phyloP scores from a whole-genome alignment of 2,888 invertebrate genomes.

The Perdita meconis region DNA sequence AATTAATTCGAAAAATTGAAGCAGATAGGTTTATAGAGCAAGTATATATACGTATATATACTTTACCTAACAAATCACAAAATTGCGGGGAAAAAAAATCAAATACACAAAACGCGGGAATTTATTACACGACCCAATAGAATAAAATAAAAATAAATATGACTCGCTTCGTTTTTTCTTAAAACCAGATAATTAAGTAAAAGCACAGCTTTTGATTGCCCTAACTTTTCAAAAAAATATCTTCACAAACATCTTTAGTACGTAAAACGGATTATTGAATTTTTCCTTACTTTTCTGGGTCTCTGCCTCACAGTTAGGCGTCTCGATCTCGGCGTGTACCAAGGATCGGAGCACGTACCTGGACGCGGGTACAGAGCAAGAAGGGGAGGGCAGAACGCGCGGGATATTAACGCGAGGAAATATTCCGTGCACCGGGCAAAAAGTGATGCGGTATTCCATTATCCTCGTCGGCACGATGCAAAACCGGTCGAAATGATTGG shows the following conservation, averaged over 20 bases:
- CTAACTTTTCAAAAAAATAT: too few species aligned
- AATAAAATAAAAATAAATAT: not conserved
- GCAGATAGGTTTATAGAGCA: too few species aligned
- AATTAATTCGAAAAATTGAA: too few species aligned
- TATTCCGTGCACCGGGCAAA: conserved; percentile 79
- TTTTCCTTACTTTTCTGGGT: too few species aligned
- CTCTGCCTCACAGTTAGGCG: too few species aligned
- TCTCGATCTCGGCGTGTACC: conserved; percentile 15
- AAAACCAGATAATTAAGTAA: not conserved
- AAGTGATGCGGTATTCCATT: conserved; percentile 81
- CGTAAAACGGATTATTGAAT: too few species aligned
- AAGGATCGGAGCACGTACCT: conserved; percentile 64
- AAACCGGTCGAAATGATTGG: conserved; percentile 83
- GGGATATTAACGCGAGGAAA: conserved; percentile 79
- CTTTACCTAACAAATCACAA: too few species aligned
- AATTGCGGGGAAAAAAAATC: too few species aligned
- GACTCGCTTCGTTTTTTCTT: not conserved
- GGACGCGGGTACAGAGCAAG: conserved; percentile 50
- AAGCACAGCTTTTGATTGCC: too few species aligned
- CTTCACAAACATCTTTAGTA: too few species aligned
- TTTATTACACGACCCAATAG: not conserved
- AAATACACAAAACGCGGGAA: too few species aligned
- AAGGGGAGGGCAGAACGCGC: conserved; percentile 62
- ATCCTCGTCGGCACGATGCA: conserved; percentile 78
- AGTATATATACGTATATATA: too few species aligned